These are phyloP conservation scores for Silurus glanis DNA, from an alignment of 2,113 vertebrate genomes.

Conservation along the genomic window DNA sequence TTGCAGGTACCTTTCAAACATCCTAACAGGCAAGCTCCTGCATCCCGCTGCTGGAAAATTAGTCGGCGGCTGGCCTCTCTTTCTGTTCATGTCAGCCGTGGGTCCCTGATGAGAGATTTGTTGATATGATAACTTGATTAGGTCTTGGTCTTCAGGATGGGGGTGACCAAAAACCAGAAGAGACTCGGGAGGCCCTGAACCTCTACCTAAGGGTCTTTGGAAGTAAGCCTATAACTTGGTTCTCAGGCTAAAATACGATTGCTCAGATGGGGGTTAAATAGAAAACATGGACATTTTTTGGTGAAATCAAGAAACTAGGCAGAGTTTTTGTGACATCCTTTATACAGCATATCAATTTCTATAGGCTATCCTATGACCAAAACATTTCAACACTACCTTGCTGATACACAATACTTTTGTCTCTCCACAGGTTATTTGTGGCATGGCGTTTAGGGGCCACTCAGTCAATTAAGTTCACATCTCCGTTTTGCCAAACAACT, in stretches of 20 bases:
- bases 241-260: not conserved
- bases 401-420: constrained; percentile 67
- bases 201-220: constrained; percentile 80
- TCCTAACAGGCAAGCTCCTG: constrained; percentile 75
- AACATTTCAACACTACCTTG: constrained; percentile 59
- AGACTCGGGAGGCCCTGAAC: constrained; percentile 73
- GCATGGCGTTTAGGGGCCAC: constrained; percentile 72
- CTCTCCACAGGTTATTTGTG: constrained; percentile 66
- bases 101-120: constrained; percentile 77
- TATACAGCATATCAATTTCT: not conserved
- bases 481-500: constrained; percentile 95
- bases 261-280: not conserved
- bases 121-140: constrained; percentile 96
- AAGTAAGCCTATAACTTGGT: constrained; percentile 63
- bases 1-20: constrained; percentile 86
- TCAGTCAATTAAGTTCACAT: constrained; percentile 99
- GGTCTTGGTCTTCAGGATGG: constrained; percentile 75
- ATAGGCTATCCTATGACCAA: constrained; percentile 9
- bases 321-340: not conserved
- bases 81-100: constrained; percentile 77
- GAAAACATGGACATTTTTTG: not conserved
- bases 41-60: constrained; percentile 92
- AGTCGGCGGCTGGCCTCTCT: constrained; percentile 82
- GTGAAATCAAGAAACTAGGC: not conserved
- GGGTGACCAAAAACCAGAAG: constrained; percentile 67